A percentile compares a stretch with the other conserved stretches of the same genome.
phyloP scores from a whole-genome alignment of 1,140 invertebrate species.

The Bombus superbus region DNA sequence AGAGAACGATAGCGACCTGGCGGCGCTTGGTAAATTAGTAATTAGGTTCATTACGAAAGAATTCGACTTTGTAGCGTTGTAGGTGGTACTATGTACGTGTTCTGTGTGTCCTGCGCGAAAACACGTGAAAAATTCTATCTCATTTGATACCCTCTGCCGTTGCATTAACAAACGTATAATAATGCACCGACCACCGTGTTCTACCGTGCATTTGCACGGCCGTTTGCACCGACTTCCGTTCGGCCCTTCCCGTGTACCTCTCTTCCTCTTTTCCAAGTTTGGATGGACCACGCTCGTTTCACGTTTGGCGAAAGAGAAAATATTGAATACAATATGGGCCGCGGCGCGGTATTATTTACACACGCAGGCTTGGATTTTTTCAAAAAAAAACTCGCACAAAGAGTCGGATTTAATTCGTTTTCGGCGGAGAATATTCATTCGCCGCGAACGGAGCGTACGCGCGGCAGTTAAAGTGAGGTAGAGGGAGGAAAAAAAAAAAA shows the following conservation, averaged over 20 bases:
- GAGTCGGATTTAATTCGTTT: conserved; percentile 69
- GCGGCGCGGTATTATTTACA: conserved; percentile 69
- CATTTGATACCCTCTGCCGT: conserved; percentile 50
- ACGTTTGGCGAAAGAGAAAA: conserved; percentile 54
- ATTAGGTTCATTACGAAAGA: conserved; percentile 35
- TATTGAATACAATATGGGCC: conserved; percentile 67
- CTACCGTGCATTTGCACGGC: conserved; percentile 24
- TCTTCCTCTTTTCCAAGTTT: conserved; percentile 5
- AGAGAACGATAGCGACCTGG: neutral
- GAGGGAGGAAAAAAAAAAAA: neutral
- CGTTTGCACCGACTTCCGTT: conserved; percentile 12
- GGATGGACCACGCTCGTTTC: conserved; percentile 25
- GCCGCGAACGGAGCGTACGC: conserved; percentile 10
- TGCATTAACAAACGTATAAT: conserved; percentile 62
- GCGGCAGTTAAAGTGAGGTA: neutral
- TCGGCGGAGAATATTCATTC: conserved; percentile 62
- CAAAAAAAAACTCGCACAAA: conserved; percentile 65
- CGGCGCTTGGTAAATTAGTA: conserved; percentile 9
- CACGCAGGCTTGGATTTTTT: conserved; percentile 60
- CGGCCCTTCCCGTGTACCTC: neutral
- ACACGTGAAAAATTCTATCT: conserved; percentile 48
- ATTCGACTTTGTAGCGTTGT: conserved; percentile 33
- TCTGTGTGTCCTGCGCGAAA: neutral
- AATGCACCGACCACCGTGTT: conserved; percentile 22
- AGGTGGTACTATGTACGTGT: conserved; percentile 1